phyloP scores from a whole-genome alignment of 2,113 vertebrate genomes.

The Brienomyrus longianalis region DNA sequence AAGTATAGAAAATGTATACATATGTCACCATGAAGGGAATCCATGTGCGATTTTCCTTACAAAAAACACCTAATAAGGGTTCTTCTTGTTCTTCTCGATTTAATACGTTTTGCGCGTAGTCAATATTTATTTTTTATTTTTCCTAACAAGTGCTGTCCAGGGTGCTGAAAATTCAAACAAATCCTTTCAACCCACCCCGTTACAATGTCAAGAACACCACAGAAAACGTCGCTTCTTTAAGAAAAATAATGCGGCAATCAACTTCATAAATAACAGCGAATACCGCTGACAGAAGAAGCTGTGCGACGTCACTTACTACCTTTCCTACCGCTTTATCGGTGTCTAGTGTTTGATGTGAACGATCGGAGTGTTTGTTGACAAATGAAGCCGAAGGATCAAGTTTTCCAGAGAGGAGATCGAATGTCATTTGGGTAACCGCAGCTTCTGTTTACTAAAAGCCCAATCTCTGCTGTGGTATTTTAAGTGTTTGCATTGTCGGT shows the following conservation, averaged over 20 bases:
- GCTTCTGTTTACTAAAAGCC: not conserved
- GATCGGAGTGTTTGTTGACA: not conserved
- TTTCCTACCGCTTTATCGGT: not conserved
- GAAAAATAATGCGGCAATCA: not conserved
- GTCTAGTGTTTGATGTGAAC: not conserved
- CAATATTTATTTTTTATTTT: slow-evolving; percentile 6
- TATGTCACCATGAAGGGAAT: not conserved
- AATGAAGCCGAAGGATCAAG: not conserved
- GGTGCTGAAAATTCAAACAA: slow-evolving; percentile 38
- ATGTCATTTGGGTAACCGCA: not conserved
- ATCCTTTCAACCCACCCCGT: not conserved
- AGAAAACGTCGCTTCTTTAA: not conserved
- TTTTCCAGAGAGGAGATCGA: not conserved
- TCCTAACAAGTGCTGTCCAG: slow-evolving; percentile 41
- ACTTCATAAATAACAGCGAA: not conserved
- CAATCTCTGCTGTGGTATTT: not conserved
- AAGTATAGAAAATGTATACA: not conserved
- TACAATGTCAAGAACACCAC: not conserved
- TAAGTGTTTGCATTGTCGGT: not conserved
- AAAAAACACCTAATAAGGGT: not conserved
- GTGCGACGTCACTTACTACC: not conserved
- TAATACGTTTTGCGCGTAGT: not conserved
- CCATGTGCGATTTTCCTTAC: not conserved
- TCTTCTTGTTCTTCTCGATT: not conserved
- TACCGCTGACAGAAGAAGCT: not conserved